phyloP scores from a whole-genome alignment of 1,140 invertebrate species.

The Camponotus pennsylvanicus region DNA sequence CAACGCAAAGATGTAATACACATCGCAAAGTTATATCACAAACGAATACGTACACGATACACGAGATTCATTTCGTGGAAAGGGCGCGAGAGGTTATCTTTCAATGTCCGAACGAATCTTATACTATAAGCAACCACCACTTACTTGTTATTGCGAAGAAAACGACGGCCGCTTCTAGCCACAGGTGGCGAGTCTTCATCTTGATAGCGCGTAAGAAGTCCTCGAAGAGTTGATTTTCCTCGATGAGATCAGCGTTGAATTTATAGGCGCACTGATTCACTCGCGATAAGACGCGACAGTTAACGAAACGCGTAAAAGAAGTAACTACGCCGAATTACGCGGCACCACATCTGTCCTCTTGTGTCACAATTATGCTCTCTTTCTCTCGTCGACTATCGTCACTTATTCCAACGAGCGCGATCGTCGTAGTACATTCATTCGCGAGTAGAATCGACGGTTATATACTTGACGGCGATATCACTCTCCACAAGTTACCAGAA shows the following conservation, averaged over 20 bases:
- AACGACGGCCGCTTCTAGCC: slow-evolving; percentile 73
- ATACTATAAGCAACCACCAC: slow-evolving; percentile 15
- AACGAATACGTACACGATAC: neutral
- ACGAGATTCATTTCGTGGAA: neutral
- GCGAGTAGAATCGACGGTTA: neutral
- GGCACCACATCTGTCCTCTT: slow-evolving; percentile 39
- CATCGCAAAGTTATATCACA: neutral
- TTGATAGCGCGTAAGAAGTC: slow-evolving; percentile 26
- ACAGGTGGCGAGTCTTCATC: slow-evolving; percentile 78
- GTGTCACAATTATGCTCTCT: neutral
- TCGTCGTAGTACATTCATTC: neutral
- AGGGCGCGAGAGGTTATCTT: too few relatives aligned
- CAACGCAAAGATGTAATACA: too few relatives aligned
- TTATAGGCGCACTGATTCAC: slow-evolving; percentile 26
- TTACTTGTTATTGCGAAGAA: slow-evolving; percentile 77
- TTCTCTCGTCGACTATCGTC: neutral
- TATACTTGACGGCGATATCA: neutral
- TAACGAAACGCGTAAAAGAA: slow-evolving; percentile 17
- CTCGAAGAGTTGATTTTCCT: neutral
- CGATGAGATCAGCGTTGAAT: neutral
- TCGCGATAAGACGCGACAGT: neutral
- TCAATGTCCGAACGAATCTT: neutral
- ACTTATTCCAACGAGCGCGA: neutral
- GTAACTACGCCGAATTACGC: neutral
- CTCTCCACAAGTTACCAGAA: neutral